Conservation (phyloP, 2,113 vertebrate genomes). For the Notechis scutatus region DNA sequence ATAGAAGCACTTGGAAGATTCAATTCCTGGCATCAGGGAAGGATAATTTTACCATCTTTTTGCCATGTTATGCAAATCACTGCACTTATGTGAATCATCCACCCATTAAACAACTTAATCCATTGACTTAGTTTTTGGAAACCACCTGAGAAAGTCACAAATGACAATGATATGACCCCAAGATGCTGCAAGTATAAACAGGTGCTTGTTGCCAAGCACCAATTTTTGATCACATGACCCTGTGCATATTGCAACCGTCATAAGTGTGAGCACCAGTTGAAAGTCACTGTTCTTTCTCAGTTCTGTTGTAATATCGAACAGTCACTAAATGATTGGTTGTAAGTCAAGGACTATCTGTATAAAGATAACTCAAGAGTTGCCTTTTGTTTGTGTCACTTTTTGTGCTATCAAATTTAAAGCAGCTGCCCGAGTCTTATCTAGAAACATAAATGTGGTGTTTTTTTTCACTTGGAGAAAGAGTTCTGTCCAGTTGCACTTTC, state of each 20-base stretch:
- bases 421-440: neutral
- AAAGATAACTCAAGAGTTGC: neutral
- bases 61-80: neutral
- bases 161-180: neutral
- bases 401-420: neutral
- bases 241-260: neutral
- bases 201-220: neutral
- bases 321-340: neutral
- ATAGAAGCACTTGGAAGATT: neutral
- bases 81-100: neutral
- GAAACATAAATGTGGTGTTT: neutral
- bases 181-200: neutral
- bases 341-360: neutral
- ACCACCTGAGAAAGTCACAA: neutral
- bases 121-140: neutral
- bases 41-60: neutral
- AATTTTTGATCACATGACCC: neutral
- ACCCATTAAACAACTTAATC: neutral
- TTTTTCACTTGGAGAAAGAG: neutral
- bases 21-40: neutral
- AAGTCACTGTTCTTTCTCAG: neutral
- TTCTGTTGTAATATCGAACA: no score
- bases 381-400: neutral
- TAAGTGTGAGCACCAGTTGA: neutral
- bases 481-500: neutral